Evolutionary conservation across 2,888 invertebrate genomes (phyloP).

Genomic region (Pasiphila rectangulata): DNA sequence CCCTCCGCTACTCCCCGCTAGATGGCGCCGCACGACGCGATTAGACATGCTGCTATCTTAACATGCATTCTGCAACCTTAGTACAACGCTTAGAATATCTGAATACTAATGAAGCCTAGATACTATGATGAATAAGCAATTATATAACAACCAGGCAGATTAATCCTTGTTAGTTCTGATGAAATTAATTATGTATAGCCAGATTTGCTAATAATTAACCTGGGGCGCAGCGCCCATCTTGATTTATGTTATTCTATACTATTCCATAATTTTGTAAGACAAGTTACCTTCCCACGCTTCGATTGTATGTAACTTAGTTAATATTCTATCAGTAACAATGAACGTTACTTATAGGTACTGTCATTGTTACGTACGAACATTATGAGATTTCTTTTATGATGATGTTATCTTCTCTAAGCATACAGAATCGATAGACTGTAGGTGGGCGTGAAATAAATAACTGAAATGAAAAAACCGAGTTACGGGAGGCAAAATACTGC

Average conservation of each 20-base stretch:
- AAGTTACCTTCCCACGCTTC: background rate
- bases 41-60: slow-evolving; percentile 16
- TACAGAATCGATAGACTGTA: too few species aligned
- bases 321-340: too few species aligned
- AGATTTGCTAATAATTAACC: slow-evolving; percentile 18
- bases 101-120: slow-evolving; percentile 33
- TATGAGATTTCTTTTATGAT: too few species aligned
- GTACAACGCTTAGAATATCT: slow-evolving; percentile 28
- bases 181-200: slow-evolving; percentile 32
- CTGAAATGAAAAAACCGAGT: too few species aligned
- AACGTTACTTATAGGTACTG: too few species aligned
- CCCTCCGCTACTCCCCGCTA: slow-evolving; percentile 39
- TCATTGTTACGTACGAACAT: too few species aligned
- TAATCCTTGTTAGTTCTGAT: slow-evolving; percentile 33
- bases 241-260: slow-evolving; percentile 1
- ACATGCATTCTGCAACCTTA: slow-evolving; percentile 24
- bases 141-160: slow-evolving; percentile 30
- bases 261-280: slow-evolving; percentile 3
- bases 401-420: too few species aligned
- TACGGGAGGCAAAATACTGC: too few species aligned
- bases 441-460: too few species aligned
- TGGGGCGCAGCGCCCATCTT: slow-evolving; percentile 2
- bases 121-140: slow-evolving; percentile 33
- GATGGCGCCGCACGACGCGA: slow-evolving; percentile 42
- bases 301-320: background rate